Base-by-base conservation (phyloP, 2,888 invertebrate species). In the Calameuta filiformis region DNA sequence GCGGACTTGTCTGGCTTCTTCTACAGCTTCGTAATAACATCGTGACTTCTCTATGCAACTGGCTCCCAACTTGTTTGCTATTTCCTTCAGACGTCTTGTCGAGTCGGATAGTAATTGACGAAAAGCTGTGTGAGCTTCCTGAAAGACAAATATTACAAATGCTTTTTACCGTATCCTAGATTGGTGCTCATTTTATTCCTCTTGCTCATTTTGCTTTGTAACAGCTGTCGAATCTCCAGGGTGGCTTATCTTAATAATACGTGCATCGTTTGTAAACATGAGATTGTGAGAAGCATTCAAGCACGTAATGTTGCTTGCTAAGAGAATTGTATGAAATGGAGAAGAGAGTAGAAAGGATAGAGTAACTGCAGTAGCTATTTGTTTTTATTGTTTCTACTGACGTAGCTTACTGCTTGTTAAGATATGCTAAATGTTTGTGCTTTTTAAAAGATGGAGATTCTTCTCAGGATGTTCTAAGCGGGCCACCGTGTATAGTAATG, bases 101-200 rank as follows among this genome's bases (percentile, higher is more conserved):
- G 97, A 96, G 91, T 98, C 97, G 89, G 96, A 96, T 81, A 97
- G 93, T 37, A 97, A 94, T 90, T 96, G 95, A 81, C 97, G 95
- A 92, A 98, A 98, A n/a, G 96, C 96, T 80, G 96, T 96, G 92
- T 98, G 96, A 4, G 98, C 97, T 93, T 98, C 98, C 98, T 98
- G 92, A 68, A 92, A 90, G 75, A 56, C 31, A 71, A 31, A 23
- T 71, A 34, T 56, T 23, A 23, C 23, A 23, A 2, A 56, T 23
- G 56, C 56, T 23, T 56, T 56, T 23, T 56, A 56, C 56, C 2
- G 56, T 23, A 23, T 56, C 2, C 56, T 23, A 23, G 23, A 56
- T 56, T 56, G 56, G 23, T 3, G 56, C 23, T 56, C 23, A 9
- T 0, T 9, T 23, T 23, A 56, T 6, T 56, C 23, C 9, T 23